Conservation (phyloP, 2,888 invertebrate species). For the Physocephala rufipes region DNA sequence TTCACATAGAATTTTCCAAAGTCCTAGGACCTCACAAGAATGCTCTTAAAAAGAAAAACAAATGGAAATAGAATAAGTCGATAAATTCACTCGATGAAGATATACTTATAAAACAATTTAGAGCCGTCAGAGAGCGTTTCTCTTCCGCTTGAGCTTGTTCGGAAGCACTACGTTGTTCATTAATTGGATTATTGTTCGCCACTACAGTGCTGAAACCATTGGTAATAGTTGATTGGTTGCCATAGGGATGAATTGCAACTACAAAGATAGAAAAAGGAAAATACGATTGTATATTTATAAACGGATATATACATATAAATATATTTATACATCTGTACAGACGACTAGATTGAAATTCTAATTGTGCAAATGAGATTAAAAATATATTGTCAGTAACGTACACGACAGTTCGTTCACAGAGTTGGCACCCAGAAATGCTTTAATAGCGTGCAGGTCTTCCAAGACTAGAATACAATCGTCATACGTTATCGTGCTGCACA, state of each 20-base stretch:
- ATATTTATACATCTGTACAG: neutral
- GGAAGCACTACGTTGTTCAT: conserved; percentile 60
- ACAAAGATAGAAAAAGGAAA: conserved; percentile 16
- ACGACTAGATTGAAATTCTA: neutral
- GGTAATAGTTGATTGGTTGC: conserved; percentile 50
- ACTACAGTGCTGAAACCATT: conserved; percentile 53
- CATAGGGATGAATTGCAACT: conserved; percentile 52
- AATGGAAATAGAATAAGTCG: neutral
- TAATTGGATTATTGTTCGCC: conserved; percentile 44
- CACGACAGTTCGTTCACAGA: conserved; percentile 66
- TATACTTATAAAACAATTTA: conserved; percentile 76
- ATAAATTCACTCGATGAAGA: conserved; percentile 36
- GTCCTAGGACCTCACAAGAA: conserved; percentile 87
- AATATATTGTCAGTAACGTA: conserved; percentile 39
- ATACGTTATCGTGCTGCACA: conserved; percentile 74
- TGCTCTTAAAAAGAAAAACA: conserved; percentile 66
- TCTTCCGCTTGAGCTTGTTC: conserved; percentile 73
- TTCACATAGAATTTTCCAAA: conserved; percentile 93
- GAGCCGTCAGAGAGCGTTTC: conserved; percentile 78
- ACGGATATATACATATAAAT: too few species aligned
- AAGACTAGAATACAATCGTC: conserved; percentile 79
- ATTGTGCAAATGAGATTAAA: neutral
- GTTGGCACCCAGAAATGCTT: conserved; percentile 78
- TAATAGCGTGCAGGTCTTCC: conserved; percentile 78
- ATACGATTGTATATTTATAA: too few species aligned